Conservation (phyloP, 92 coral and sea anemone species). For the Desmophyllum pertusum region DNA sequence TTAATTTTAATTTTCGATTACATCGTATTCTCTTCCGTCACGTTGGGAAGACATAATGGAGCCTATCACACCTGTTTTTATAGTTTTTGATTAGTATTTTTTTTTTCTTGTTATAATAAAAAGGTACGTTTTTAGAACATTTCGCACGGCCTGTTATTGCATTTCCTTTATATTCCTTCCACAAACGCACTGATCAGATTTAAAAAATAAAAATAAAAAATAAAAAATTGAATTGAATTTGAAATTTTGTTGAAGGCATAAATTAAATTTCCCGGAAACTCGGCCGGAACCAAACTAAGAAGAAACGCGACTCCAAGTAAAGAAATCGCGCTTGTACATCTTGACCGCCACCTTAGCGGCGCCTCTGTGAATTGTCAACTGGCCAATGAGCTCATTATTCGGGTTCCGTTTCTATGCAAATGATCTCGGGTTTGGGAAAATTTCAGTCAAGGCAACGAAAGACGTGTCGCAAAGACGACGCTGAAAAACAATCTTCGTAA, state of each 20-base stretch:
- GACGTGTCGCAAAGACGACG: slow-evolving; percentile 32
- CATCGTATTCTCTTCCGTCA: slow-evolving; percentile 23
- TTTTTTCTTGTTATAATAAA: slow-evolving; percentile 9
- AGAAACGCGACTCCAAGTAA: slow-evolving; percentile 26
- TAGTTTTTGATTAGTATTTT: slow-evolving; percentile 2
- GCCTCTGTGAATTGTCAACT: slow-evolving; percentile 12
- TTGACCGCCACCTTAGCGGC: slow-evolving; percentile 18
- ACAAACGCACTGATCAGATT: neutral
- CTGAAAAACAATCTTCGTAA: slow-evolving; percentile 20
- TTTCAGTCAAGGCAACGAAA: slow-evolving; percentile 43
- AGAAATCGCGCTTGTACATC: neutral
- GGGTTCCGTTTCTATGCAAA: slow-evolving; percentile 48
- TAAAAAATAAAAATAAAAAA: neutral
- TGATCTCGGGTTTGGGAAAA: slow-evolving; percentile 17
- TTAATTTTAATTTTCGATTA: slow-evolving; percentile 30
- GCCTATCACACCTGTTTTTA: slow-evolving; percentile 33
- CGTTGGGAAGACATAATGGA: slow-evolving; percentile 31
- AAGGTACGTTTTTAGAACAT: slow-evolving; percentile 1
- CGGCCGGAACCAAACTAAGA: slow-evolving; percentile 33
- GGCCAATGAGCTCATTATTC: slow-evolving; percentile 5
- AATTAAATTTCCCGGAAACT: slow-evolving; percentile 45
- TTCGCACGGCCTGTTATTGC: neutral
- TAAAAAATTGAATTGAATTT: neutral
- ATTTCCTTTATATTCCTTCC: neutral
- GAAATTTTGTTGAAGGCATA: neutral